Evolutionary conservation across 2,113 vertebrate species (phyloP).

Genomic region (Pteruthius melanotis): DNA sequence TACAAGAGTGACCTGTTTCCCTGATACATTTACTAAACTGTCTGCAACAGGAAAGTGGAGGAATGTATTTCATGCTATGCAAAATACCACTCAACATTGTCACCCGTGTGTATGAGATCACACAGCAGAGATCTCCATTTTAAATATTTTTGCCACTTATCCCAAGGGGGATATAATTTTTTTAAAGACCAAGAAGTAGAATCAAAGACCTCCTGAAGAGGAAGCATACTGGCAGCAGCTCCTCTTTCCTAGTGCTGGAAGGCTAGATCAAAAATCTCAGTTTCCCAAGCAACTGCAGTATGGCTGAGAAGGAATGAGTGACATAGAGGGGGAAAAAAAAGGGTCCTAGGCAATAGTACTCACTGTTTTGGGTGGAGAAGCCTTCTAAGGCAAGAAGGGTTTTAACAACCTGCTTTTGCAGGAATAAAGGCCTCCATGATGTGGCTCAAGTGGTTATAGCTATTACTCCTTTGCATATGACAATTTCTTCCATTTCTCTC

Average conservation of each 20-base stretch:
- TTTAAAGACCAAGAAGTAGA: neutral
- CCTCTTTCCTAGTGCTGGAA: neutral
- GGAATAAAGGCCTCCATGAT: neutral
- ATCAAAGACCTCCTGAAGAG: neutral
- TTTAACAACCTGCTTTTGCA: neutral
- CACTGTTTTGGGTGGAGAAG: neutral
- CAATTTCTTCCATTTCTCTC: neutral
- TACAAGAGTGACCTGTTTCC: neutral
- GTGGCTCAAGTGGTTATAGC: neutral
- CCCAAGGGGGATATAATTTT: neutral
- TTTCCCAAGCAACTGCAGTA: neutral
- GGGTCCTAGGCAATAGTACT: neutral
- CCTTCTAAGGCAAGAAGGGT: neutral
- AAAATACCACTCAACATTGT: neutral
- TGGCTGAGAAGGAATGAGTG: neutral
- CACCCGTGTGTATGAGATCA: neutral
- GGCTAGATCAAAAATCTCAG: neutral
- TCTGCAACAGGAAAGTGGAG: neutral
- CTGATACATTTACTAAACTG: neutral
- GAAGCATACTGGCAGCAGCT: neutral
- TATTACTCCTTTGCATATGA: neutral
- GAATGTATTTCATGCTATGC: neutral
- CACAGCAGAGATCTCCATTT: neutral
- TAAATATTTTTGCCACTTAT: neutral
- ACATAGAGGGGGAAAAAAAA: accelerated